A percentile compares a stretch with the other conserved stretches of the same genome.
Conservation (phyloP, 92 coral and sea anemone species). For the Porites lobata region DNA sequence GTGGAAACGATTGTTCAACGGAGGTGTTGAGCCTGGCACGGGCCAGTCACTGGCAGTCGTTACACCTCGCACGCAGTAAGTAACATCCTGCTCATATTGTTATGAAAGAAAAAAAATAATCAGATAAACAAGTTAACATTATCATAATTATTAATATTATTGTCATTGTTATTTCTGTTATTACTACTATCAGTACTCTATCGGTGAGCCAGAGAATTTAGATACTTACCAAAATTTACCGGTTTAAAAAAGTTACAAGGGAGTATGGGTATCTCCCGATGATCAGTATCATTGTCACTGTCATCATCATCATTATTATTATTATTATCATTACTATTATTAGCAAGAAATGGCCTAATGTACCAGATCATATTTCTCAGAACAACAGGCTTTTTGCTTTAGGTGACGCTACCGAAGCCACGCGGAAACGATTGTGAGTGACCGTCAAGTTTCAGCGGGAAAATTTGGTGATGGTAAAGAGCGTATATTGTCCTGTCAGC, state of each 20-base stretch:
- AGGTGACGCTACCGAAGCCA: conserved; percentile 15
- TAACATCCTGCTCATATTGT: conserved; percentile 1
- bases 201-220: conserved; percentile 5
- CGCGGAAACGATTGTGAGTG: conserved; percentile 7
- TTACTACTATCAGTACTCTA: conserved; percentile 9
- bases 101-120: background rate
- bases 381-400: too few species aligned
- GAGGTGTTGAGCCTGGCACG: conserved; percentile 48
- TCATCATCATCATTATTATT: conserved; percentile 11
- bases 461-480: conserved; percentile 3
- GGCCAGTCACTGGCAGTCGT: conserved; percentile 49
- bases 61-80: conserved; percentile 40
- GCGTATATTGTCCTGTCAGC: conserved; percentile 16
- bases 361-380: background rate
- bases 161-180: background rate
- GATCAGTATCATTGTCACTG: conserved; percentile 16
- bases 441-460: conserved; percentile 5
- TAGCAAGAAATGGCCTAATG: conserved; percentile 1
- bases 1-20: conserved; percentile 49
- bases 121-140: conserved; percentile 10
- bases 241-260: conserved; percentile 17
- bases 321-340: background rate
- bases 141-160: conserved; percentile 5
- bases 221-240: background rate
- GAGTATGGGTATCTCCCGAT: conserved; percentile 15